Evolutionary conservation across 1,140 invertebrate genomes (phyloP), one percentile per base, ranked within the genome.

Genomic region (Drosophila dunni): DNA sequence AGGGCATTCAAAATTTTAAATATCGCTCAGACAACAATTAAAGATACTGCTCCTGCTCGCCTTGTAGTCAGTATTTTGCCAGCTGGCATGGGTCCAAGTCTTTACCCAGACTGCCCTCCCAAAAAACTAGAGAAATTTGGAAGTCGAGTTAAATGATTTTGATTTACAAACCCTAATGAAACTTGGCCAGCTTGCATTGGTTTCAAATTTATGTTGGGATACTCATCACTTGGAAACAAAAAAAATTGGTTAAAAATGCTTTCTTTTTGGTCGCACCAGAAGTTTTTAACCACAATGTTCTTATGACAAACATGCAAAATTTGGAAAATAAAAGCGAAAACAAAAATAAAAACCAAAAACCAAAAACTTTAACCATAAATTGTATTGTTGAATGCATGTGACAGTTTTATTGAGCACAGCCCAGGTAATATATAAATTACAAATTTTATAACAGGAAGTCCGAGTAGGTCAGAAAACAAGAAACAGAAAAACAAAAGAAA

Each of bases 181-280:
- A 88, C 81, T 78, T 85, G 81, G 78, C 82, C 83, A 78, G 64
- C 86, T 84, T 86, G 70, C 70, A 85, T 85, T 85, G 82, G 82
- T 85, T 85, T 85, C 82, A 85, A 51, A 50, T 71, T 85, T 65
- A 48, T 65, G 78, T 85, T 79, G 78, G 70, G 50, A 53, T 33
- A 33, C 63, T 69, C 56, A 61, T 50, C 15, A 42, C 51, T 62
- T 62, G 46, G 48, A 60, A 62, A 13, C 15, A 45, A 56, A 20
- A 56, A 20, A 44, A 44, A 38, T 56, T 56, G 53, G 53, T 40
- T 56, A 29, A 10, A 11, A 20, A 29, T 45, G 24, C 56, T 58
- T 58, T 57, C 24, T 45, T 45, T 45, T 58, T 42, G 56, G 40
- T 29, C 56, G 40, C 56, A 44, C 17, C 40, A 42, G 40, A 58